phyloP scores from a whole-genome alignment of 2,113 vertebrate genomes.

The Leiothrix lutea region DNA sequence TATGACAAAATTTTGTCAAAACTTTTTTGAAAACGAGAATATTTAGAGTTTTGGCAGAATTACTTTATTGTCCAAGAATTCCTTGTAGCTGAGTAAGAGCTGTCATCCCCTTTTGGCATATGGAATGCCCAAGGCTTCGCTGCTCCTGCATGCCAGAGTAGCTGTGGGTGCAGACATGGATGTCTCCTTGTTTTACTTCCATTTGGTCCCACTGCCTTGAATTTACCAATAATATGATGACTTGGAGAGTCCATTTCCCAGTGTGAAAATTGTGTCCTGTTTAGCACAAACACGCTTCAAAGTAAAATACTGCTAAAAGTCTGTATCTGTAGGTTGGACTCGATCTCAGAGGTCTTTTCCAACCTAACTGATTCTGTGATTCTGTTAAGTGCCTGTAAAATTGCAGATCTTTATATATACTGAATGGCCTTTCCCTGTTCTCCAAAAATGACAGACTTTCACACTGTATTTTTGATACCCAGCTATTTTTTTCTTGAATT shows the following conservation, averaged over 20 bases:
- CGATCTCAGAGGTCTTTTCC: not conserved
- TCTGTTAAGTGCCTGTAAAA: not conserved
- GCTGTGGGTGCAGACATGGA: not conserved
- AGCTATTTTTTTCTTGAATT: not conserved
- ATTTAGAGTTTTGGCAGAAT: not conserved
- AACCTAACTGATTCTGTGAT: not conserved
- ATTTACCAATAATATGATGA: not conserved
- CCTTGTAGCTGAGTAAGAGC: not conserved
- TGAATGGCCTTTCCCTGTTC: not conserved
- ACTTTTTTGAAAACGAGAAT: not conserved
- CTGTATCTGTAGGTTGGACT: not conserved
- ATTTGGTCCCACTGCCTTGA: not conserved
- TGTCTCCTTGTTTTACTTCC: not conserved
- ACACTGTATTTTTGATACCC: not conserved
- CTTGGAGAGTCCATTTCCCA: not conserved
- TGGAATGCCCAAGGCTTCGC: not conserved
- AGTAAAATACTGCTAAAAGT: not conserved
- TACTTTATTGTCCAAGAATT: not conserved
- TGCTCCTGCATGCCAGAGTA: fast-evolving
- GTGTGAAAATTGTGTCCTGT: not conserved
- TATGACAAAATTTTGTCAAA: not conserved
- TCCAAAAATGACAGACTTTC: not conserved
- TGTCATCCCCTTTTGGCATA: not conserved
- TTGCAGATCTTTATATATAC: not conserved
- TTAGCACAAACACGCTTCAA: not conserved